Evolutionary conservation across 2,797 vertebrate genomes (phyloP).

Genomic region (Pelochelys cantorii): DNA sequence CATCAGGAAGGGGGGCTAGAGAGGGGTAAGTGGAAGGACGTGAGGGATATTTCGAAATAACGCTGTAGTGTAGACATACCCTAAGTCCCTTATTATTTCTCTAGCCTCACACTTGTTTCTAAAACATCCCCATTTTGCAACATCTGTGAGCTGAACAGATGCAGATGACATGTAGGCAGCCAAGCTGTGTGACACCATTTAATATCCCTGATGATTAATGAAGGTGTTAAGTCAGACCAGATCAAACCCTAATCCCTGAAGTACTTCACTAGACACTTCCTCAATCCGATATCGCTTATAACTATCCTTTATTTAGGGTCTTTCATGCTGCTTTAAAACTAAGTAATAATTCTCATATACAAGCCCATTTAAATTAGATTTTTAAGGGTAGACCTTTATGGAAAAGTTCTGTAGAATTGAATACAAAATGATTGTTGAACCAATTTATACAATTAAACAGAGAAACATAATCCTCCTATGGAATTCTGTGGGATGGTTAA

Average conservation of each 20-base stretch:
- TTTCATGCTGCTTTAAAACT: not conserved
- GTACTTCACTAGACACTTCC: not conserved
- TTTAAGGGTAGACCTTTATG: not conserved
- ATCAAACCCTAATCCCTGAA: not conserved
- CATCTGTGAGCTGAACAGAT: not conserved
- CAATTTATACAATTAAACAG: not conserved
- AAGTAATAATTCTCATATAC: not conserved
- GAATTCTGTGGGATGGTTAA: not conserved
- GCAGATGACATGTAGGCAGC: not conserved
- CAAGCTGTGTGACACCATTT: not conserved
- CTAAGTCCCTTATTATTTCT: not conserved
- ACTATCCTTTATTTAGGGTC: not conserved
- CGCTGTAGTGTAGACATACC: too few species aligned
- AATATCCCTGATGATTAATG: not conserved
- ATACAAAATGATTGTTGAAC: not conserved
- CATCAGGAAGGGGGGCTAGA: too few species aligned
- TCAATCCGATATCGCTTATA: not conserved
- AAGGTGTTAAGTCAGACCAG: not conserved
- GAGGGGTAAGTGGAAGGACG: too few species aligned
- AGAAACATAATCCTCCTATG: not conserved
- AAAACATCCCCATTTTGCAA: not conserved
- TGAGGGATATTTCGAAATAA: too few species aligned
- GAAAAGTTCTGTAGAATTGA: not conserved
- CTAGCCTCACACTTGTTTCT: not conserved
- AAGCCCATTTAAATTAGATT: not conserved